Conservation (phyloP, 2,797 vertebrate species). For the Allobates femoralis region DNA sequence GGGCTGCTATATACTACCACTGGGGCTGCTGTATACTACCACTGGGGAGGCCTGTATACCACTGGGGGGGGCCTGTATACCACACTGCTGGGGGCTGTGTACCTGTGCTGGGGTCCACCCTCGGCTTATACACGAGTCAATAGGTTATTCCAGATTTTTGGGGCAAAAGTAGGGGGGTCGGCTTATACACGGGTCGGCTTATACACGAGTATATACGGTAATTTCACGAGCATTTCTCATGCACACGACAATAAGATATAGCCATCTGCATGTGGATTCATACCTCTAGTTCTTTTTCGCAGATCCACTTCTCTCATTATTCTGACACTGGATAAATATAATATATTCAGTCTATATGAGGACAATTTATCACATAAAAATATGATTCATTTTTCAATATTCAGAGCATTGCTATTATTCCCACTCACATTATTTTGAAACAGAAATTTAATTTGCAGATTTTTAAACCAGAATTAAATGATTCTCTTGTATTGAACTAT, state of each 20-base stretch:
- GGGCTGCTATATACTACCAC: too few species aligned
- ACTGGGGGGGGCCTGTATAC: too few species aligned
- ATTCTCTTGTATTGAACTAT: not conserved
- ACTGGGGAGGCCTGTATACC: too few species aligned
- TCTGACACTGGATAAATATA: conserved; percentile 1
- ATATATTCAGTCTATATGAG: not conserved
- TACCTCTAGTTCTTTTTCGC: not conserved
- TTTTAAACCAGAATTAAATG: not conserved
- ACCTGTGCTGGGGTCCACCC: too few species aligned
- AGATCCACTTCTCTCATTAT: not conserved
- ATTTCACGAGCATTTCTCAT: not conserved
- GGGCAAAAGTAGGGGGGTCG: too few species aligned
- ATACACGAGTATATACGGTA: too few species aligned
- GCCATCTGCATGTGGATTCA: too few species aligned
- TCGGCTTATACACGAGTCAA: too few species aligned
- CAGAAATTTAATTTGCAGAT: not conserved
- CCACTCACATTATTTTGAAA: not conserved
- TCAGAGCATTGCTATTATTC: not conserved
- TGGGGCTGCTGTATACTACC: too few species aligned
- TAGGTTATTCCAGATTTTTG: too few species aligned
- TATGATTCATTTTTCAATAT: conserved; percentile 3
- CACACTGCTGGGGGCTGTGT: too few species aligned
- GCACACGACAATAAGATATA: not conserved
- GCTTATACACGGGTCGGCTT: too few species aligned
- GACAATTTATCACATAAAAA: not conserved